Conservation (phyloP, 2,888 invertebrate genomes). For the Lasioglossum malachurum region DNA sequence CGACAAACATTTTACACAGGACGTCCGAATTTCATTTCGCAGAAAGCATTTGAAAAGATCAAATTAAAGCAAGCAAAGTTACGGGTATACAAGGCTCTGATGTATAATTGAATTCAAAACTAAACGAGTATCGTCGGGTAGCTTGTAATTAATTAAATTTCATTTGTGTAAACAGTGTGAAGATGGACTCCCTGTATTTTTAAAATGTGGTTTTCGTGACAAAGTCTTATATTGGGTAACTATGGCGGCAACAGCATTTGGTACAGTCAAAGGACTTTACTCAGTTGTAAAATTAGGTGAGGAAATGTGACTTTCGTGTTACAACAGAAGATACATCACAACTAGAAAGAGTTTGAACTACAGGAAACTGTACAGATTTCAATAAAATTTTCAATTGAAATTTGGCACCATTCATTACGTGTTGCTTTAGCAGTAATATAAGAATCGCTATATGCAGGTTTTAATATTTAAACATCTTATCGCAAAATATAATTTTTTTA, state of each 20-base stretch:
- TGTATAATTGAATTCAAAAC: slow-evolving; percentile 3
- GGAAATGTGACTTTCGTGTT: neutral
- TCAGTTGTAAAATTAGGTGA: neutral
- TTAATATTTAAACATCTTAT: slow-evolving; percentile 57
- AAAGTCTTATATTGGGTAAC: slow-evolving; percentile 37
- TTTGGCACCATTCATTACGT: slow-evolving; percentile 23
- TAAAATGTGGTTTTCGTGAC: slow-evolving; percentile 56
- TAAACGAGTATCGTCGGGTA: neutral
- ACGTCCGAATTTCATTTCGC: neutral
- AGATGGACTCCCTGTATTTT: slow-evolving; percentile 49
- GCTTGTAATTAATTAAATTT: neutral
- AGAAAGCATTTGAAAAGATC: slow-evolving; percentile 61
- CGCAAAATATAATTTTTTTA: slow-evolving; percentile 61
- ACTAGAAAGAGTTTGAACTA: slow-evolving; percentile 21
- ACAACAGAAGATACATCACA: neutral
- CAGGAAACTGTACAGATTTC: neutral
- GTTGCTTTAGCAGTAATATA: slow-evolving; percentile 5
- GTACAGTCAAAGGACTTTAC: neutral
- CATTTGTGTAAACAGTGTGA: slow-evolving; percentile 46
- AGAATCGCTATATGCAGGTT: slow-evolving; percentile 38
- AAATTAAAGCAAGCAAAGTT: slow-evolving; percentile 75
- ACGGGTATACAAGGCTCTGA: slow-evolving; percentile 69
- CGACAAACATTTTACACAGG: slow-evolving; percentile 33
- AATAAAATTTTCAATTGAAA: slow-evolving; percentile 20
- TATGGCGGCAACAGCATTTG: neutral